A percentile compares a stretch with the other conserved stretches of the same genome.
phyloP scores from a whole-genome alignment of 1,140 invertebrate species.

The Lepidurus couesii region DNA sequence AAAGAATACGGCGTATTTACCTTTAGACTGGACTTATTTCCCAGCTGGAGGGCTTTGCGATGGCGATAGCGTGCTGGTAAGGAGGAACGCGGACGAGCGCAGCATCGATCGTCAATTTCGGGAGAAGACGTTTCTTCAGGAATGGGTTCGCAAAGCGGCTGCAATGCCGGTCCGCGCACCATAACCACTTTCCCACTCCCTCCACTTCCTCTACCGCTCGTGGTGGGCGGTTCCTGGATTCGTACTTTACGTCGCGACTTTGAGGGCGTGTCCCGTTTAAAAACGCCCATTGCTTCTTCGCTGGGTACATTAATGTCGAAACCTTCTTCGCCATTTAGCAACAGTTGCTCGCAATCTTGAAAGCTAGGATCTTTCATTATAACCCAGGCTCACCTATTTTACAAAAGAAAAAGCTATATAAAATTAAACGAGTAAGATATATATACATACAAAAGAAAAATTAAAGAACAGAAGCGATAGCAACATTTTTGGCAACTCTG shows the following conservation, averaged over 20 bases:
- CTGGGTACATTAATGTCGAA: not conserved
- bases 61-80: not conserved
- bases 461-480: too few species aligned
- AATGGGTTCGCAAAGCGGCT: slow-evolving; percentile 24
- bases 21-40: not conserved
- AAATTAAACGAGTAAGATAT: too few species aligned
- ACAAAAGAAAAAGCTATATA: not conserved
- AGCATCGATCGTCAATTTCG: slow-evolving; percentile 29
- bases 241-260: slow-evolving; percentile 7
- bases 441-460: too few species aligned
- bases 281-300: not conserved
- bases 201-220: not conserved
- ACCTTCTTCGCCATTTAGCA: not conserved
- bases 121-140: slow-evolving; percentile 29
- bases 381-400: not conserved
- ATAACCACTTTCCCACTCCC: not conserved
- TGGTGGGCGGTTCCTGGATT: not conserved
- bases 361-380: not conserved
- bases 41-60: not conserved
- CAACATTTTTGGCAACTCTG: too few species aligned
- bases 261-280: not conserved
- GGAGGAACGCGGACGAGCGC: not conserved
- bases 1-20: not conserved
- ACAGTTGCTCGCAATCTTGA: slow-evolving; percentile 8
- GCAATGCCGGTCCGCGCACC: not conserved